Percentiles rank a stretch among this genome's conserved stretches.
These are phyloP conservation scores for Sinosuthora webbiana DNA, from an alignment of 2,113 vertebrate genomes.

Conservation along the genomic window DNA sequence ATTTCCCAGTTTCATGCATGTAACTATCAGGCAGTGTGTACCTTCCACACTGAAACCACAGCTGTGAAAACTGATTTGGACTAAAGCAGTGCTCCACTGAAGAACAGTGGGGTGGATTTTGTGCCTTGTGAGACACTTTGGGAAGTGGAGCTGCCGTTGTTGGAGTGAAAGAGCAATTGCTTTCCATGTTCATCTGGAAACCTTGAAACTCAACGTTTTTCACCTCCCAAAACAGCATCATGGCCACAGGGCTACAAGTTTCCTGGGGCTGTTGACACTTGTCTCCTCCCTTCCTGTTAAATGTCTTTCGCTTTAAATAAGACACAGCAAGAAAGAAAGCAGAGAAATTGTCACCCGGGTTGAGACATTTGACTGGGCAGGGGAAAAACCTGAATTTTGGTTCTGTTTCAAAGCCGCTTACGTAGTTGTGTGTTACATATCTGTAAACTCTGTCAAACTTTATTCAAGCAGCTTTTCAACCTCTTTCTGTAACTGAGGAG, in stretches of 20 bases:
- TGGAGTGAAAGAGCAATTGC: neutral
- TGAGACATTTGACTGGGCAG: neutral
- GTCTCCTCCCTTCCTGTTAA: constrained; percentile 20
- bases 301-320: neutral
- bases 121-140: neutral
- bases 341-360: too few relatives aligned
- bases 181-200: neutral
- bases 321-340: neutral
- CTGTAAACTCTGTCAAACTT: neutral
- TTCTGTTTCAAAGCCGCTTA: neutral
- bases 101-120: neutral
- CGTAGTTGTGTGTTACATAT: neutral
- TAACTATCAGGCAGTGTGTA: neutral
- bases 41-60: neutral
- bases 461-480: neutral
- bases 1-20: neutral
- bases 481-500: neutral
- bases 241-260: neutral
- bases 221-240: neutral
- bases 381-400: neutral
- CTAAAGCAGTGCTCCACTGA: neutral
- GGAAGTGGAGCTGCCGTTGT: neutral
- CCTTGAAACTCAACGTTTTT: neutral
- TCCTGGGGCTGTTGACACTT: neutral
- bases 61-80: neutral